phyloP scores from a whole-genome alignment of 1,140 invertebrate species.

The Trichoplusia ni region DNA sequence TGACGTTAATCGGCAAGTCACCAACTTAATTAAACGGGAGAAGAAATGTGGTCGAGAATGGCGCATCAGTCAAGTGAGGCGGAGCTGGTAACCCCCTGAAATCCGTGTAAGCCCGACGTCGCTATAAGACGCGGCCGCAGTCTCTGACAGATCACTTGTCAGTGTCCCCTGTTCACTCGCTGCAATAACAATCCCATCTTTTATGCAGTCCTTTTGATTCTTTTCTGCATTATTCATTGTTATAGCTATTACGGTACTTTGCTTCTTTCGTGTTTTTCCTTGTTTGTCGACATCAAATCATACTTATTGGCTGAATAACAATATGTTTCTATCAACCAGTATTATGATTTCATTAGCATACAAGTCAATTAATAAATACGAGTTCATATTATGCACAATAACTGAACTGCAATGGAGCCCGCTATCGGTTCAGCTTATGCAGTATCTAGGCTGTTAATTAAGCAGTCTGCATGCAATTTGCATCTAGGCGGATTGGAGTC shows the following conservation, averaged over 20 bases:
- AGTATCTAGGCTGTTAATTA: slow-evolving; percentile 52
- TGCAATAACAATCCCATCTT: slow-evolving; percentile 38
- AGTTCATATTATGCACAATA: slow-evolving; percentile 8
- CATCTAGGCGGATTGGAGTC: slow-evolving; percentile 60
- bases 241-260: background rate
- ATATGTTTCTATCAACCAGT: background rate
- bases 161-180: slow-evolving; percentile 41
- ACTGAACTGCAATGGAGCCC: background rate
- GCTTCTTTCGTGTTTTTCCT: background rate
- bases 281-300: background rate
- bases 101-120: slow-evolving; percentile 58
- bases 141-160: slow-evolving; percentile 61
- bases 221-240: slow-evolving; percentile 10
- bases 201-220: slow-evolving; percentile 12
- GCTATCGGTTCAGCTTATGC: slow-evolving; percentile 38
- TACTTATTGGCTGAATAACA: background rate
- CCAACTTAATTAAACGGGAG: slow-evolving; percentile 35
- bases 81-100: slow-evolving; percentile 45
- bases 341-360: background rate
- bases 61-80: slow-evolving; percentile 54
- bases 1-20: slow-evolving; percentile 14
- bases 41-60: slow-evolving; percentile 33
- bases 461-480: slow-evolving; percentile 64
- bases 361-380: slow-evolving; percentile 7
- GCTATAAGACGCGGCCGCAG: slow-evolving; percentile 29